Conservation (phyloP, 1,140 invertebrate genomes). For the Lamellibrachia luymesi region DNA sequence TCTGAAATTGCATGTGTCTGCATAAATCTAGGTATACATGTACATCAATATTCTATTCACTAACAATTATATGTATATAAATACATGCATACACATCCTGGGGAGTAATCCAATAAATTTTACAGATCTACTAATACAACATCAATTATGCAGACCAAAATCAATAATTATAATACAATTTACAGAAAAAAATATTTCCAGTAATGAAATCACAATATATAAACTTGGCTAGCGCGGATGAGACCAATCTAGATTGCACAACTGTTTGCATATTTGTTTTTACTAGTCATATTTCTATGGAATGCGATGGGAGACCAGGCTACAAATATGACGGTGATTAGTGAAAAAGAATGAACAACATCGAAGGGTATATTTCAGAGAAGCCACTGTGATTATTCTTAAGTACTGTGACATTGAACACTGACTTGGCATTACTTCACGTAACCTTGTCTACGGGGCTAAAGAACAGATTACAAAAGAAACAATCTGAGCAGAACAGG, state of each 20-base stretch:
- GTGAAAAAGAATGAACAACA: background rate
- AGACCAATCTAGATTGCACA: background rate
- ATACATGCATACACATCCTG: background rate
- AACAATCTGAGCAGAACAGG: background rate
- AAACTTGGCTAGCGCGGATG: background rate
- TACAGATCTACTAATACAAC: background rate
- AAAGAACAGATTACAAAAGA: background rate
- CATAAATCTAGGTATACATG: background rate
- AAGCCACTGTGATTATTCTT: background rate
- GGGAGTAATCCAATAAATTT: background rate
- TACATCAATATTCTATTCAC: background rate
- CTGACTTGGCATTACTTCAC: background rate
- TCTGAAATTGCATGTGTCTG: background rate
- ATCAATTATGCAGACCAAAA: background rate
- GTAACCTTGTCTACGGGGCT: background rate
- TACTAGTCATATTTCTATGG: background rate
- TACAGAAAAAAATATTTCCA: background rate
- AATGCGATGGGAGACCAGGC: background rate
- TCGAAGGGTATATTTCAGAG: background rate
- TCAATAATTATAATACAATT: background rate
- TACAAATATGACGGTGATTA: background rate
- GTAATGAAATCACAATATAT: background rate
- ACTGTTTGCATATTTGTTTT: background rate
- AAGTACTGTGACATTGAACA: background rate
- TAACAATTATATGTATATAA: background rate